Conservation (phyloP, 2,888 invertebrate genomes). For the Drosophila fulvimacula region DNA sequence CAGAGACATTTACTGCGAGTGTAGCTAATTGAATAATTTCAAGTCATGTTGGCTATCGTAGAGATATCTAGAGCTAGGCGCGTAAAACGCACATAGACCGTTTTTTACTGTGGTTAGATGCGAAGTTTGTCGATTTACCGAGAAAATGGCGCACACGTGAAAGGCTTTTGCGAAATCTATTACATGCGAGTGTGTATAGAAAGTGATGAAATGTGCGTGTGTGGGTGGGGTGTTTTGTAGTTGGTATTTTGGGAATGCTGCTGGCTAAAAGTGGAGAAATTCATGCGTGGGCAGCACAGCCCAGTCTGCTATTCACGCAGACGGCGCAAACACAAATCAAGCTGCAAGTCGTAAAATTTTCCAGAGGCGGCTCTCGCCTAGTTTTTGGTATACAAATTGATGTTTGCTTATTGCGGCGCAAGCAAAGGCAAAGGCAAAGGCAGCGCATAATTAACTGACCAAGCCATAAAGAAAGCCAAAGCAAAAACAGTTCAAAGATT, state of each 20-base stretch:
- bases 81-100: background rate
- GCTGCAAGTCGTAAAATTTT: conserved; percentile 27
- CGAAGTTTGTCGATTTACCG: conserved; percentile 10
- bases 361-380: conserved; percentile 9
- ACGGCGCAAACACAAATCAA: conserved; percentile 40
- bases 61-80: background rate
- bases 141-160: conserved; percentile 10
- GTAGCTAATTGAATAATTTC: background rate
- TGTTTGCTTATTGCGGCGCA: conserved; percentile 16
- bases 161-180: conserved; percentile 23
- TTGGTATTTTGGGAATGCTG: conserved; percentile 18
- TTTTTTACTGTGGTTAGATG: background rate
- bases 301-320: conserved; percentile 15
- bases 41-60: background rate
- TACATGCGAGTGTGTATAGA: conserved; percentile 7
- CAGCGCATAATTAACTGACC: conserved; percentile 52
- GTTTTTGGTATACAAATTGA: conserved; percentile 18
- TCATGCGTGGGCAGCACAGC: background rate
- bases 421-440: no score
- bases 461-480: conserved; percentile 16
- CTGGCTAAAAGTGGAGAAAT: background rate
- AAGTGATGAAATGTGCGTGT: background rate
- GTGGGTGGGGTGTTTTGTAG: conserved; percentile 3
- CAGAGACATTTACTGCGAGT: background rate
- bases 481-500: conserved; percentile 15